phyloP scores from a whole-genome alignment of 2,113 vertebrate species.

The Lepidothrix coronata region DNA sequence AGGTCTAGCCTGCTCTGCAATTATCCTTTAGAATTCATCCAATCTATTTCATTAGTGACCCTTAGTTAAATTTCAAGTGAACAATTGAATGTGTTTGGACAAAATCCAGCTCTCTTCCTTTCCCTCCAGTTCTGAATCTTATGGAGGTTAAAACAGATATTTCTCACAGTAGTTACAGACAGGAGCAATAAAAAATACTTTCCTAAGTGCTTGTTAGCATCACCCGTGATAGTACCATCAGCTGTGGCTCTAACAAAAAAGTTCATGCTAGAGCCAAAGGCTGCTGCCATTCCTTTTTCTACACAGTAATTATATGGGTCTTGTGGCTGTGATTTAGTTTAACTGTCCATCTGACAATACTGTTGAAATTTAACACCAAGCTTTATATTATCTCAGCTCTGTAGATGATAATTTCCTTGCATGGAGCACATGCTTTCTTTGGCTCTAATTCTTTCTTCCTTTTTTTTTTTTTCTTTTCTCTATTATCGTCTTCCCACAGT shows the following conservation, averaged over 20 bases:
- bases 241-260: neutral
- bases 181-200: neutral
- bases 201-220: conserved; percentile 6
- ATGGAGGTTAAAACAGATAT: conserved; percentile 31
- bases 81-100: conserved; percentile 28
- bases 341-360: conserved; percentile 13
- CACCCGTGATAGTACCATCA: neutral
- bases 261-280: conserved; percentile 6
- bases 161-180: conserved; percentile 15
- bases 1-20: neutral
- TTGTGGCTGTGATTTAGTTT: conserved; percentile 17
- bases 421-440: conserved; percentile 7
- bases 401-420: neutral
- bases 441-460: neutral
- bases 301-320: neutral
- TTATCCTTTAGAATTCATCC: conserved; percentile 8
- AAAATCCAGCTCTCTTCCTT: conserved; percentile 16
- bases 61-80: conserved; percentile 26
- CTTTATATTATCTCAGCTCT: conserved; percentile 9
- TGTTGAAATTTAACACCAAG: conserved; percentile 43
- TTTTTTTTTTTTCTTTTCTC: neutral
- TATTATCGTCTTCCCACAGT: neutral
- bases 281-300: neutral
- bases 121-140: neutral
- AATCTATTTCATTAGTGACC: conserved; percentile 14